Base-by-base conservation (phyloP, 2,113 vertebrate genomes). In the Antechinus flavipes region DNA sequence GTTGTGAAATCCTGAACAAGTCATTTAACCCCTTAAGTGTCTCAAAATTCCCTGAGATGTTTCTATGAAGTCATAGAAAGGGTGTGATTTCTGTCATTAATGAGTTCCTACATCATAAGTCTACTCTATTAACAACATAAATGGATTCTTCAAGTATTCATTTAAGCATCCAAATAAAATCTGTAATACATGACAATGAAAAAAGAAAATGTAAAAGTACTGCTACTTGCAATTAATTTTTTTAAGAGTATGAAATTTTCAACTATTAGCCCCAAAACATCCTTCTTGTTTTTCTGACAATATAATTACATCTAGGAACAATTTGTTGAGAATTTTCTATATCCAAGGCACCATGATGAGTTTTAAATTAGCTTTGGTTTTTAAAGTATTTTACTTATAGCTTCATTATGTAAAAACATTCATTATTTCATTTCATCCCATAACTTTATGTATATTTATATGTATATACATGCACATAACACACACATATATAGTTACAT, bases 361-460 rank as follows among this genome's bases (percentile, higher is more conserved):
- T 8, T 76, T 42, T 42, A 76, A 19, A 76, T 76, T 42, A 16
- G 35, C 42, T 76, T 16, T 42, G n/a, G 5, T 14, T 27, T 84
- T 68, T 46, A 92, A 96, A 92, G 61, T 91, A 25, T 55, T 94
- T 93, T 95, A 10, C 49, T 53, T 91, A 93, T 90, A 90, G 6
- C 26, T 52, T 2, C 53, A 52, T n/a, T 93, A 76, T 93, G 55
- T 93, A 95, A 3, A 3, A 93, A 96, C 14, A 76, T 95, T 35
- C 0, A 46, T 7, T 46, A 90, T 89, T 95, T 14, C 1, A 19
- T 76, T 76, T 76, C 12, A 76, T n/a, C 16, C 68, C 16, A 76
- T 35, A 68, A 68, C 30, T 61, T 61, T 68, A 68, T 54, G 22
- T 54, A 54, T 49, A 49, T 49, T 49, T 55, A 24, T 24, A 49